Percentiles rank a stretch among this genome's conserved stretches.
phyloP scores from a whole-genome alignment of 2,797 vertebrate species.

The Onychomys torridus region DNA sequence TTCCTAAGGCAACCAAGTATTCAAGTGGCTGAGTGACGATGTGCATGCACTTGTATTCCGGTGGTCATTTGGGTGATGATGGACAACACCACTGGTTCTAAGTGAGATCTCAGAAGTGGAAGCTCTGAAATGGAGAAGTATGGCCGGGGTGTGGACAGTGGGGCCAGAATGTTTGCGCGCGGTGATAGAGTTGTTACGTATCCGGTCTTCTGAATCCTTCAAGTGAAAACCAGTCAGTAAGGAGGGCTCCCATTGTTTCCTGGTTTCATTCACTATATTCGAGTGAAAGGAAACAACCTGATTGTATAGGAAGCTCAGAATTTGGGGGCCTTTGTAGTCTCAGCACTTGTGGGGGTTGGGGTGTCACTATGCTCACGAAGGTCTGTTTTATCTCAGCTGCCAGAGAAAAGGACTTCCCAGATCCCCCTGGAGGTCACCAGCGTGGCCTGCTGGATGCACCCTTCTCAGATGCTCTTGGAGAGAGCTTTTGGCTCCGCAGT shows the following conservation, averaged over 20 bases:
- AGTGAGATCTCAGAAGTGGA: neutral
- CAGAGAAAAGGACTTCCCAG: constrained; percentile 1
- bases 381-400: neutral
- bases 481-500: neutral
- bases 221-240: neutral
- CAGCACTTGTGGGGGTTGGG: neutral
- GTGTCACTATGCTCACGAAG: neutral
- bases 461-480: neutral
- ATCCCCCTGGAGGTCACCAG: neutral
- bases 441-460: neutral
- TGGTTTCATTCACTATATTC: neutral
- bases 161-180: fast-evolving
- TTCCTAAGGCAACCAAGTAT: neutral
- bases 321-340: neutral
- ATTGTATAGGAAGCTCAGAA: neutral
- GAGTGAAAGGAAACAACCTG: neutral
- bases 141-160: fast-evolving
- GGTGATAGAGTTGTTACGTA: fast-evolving
- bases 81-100: neutral
- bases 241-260: neutral
- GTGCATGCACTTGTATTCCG: neutral
- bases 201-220: neutral
- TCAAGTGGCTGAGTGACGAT: neutral
- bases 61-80: neutral
- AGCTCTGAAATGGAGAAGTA: fast-evolving